A percentile compares a stretch with the other conserved stretches of the same genome.
These are phyloP conservation scores for Agrochola litura DNA, from an alignment of 2,888 invertebrate species.

Conservation along the genomic window DNA sequence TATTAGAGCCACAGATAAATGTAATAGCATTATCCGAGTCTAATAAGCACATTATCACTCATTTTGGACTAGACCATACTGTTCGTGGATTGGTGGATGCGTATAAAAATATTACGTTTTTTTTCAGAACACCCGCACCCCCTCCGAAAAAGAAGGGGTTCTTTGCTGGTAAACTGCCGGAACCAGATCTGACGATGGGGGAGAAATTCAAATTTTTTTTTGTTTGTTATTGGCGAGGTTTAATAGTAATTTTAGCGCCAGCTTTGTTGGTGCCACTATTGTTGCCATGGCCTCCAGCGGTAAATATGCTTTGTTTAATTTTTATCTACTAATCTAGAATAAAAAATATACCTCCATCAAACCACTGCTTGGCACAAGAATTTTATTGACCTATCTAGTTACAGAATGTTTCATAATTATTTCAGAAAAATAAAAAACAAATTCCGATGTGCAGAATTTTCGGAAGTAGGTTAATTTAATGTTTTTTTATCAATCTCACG, in stretches of 20 bases:
- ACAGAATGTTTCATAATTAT: no score
- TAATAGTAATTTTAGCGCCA: not conserved
- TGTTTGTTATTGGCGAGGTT: conserved; percentile 8
- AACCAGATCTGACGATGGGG: not conserved
- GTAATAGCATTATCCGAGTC: not conserved
- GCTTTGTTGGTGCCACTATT: fast-evolving
- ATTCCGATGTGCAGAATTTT: no score
- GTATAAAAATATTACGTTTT: not conserved
- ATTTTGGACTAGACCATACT: not conserved
- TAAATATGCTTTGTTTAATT: conserved; percentile 3
- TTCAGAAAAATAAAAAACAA: not conserved
- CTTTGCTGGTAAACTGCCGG: not conserved
- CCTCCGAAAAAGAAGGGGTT: no score
- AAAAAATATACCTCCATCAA: no score
- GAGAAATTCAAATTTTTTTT: not conserved
- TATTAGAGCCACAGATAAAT: not conserved
- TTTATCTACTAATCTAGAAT: not conserved
- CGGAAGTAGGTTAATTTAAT: no score
- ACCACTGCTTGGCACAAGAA: no score
- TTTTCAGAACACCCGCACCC: not conserved
- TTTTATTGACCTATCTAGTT: no score
- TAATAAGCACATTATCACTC: not conserved
- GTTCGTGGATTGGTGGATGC: not conserved
- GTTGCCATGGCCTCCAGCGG: not conserved
- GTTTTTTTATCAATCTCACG: no score